Percentiles rank a stretch among this genome's conserved stretches.
Conservation (phyloP, 1,140 invertebrate species). For the Pentalonia nigronervosa region DNA sequence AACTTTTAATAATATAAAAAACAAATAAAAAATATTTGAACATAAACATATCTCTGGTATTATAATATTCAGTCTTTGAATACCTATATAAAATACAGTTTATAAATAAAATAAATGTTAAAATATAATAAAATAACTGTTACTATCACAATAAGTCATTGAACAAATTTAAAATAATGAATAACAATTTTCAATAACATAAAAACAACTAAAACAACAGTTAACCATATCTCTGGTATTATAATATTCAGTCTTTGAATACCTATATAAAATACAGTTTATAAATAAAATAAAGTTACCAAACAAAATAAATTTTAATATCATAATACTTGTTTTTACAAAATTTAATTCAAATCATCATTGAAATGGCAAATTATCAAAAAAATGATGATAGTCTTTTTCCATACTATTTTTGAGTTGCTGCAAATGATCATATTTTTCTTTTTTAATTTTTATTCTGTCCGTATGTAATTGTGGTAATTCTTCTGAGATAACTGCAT, state of each 20-base stretch:
- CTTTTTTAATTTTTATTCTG: constrained; percentile 1
- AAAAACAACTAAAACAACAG: background rate
- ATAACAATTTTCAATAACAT: background rate
- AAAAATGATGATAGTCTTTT: constrained; percentile 33
- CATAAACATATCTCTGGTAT: background rate
- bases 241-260: constrained; percentile 20
- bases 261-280: background rate
- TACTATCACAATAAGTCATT: background rate
- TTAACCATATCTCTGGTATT: background rate
- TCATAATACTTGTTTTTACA: background rate
- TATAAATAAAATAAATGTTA: background rate
- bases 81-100: background rate
- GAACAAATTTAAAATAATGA: no score
- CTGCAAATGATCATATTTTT: constrained; percentile 45
- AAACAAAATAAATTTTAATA: background rate
- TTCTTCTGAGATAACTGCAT: background rate
- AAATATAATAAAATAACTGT: background rate
- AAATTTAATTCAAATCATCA: constrained; percentile 3
- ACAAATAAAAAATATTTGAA: background rate
- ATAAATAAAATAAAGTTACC: background rate
- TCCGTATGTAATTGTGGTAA: constrained; percentile 20
- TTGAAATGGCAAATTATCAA: background rate
- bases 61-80: constrained; percentile 19
- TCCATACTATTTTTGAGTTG: constrained; percentile 9
- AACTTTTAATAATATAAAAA: constrained; percentile 16